phyloP scores from a whole-genome alignment of 2,888 invertebrate species.

The Elmis aenea region DNA sequence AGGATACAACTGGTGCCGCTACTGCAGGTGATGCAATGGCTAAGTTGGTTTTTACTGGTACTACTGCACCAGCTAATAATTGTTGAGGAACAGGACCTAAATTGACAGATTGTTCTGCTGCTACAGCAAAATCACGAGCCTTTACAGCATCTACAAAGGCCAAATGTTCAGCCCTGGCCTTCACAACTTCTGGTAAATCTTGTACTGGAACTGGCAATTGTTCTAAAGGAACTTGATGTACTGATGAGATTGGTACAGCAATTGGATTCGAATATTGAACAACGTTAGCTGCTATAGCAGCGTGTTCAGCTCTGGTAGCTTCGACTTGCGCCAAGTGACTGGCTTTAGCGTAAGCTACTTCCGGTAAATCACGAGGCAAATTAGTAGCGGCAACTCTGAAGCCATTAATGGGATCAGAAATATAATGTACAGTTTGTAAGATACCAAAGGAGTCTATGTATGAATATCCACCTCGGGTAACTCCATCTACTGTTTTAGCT shows the following conservation, averaged over 20 bases:
- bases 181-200: slow-evolving; percentile 33
- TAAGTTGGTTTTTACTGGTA: slow-evolving; percentile 27
- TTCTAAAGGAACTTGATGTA: slow-evolving; percentile 21
- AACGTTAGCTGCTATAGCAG: slow-evolving; percentile 24
- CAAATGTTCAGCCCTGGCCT: slow-evolving; percentile 15
- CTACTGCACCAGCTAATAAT: slow-evolving; percentile 27
- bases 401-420: slow-evolving; percentile 58
- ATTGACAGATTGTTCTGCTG: slow-evolving; percentile 16
- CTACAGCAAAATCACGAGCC: slow-evolving; percentile 32
- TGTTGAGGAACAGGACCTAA: slow-evolving; percentile 30
- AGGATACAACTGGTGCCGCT: slow-evolving; percentile 11
- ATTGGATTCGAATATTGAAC: slow-evolving; percentile 34
- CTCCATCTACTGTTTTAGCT: slow-evolving; percentile 56
- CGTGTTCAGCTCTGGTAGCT: slow-evolving; percentile 37
- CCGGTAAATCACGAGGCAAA: slow-evolving; percentile 50
- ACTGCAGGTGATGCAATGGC: slow-evolving; percentile 15
- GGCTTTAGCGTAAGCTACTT: slow-evolving; percentile 41
- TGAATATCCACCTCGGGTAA: slow-evolving; percentile 62
- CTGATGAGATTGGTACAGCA: slow-evolving; percentile 28
- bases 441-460: slow-evolving; percentile 64
- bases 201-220: slow-evolving; percentile 43
- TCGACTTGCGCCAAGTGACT: slow-evolving; percentile 38
- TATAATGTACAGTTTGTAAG: slow-evolving; percentile 60
- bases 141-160: slow-evolving; percentile 33
- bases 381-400: slow-evolving; percentile 65